A percentile compares a stretch with the other conserved stretches of the same genome.
These are phyloP conservation scores for Gobiocypris rarus DNA, from an alignment of 2,113 vertebrate species.

Conservation along the genomic window DNA sequence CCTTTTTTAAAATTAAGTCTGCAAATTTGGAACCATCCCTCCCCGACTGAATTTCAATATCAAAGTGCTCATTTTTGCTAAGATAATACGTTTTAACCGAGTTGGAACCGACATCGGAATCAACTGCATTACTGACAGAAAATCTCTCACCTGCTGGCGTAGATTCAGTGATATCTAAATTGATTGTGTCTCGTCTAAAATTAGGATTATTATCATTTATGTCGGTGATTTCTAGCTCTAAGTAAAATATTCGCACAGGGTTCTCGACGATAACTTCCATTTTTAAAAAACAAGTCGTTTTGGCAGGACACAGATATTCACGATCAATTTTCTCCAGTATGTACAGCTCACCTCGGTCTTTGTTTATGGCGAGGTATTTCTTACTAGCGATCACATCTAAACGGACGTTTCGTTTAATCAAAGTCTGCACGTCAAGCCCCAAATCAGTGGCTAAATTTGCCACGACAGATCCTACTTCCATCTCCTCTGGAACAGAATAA, in stretches of 20 bases:
- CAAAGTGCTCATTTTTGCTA: conserved; percentile 65
- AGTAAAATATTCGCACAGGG: conserved; percentile 54
- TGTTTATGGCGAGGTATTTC: conserved; percentile 68
- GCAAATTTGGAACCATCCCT: conserved; percentile 63
- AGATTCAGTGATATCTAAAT: conserved; percentile 55
- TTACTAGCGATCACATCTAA: conserved; percentile 52
- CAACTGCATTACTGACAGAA: conserved; percentile 55
- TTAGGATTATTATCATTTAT: conserved; percentile 59
- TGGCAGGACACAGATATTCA: conserved; percentile 57
- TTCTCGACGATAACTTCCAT: conserved; percentile 46
- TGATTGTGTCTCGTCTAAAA: conserved; percentile 47
- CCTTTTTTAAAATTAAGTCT: conserved; percentile 57
- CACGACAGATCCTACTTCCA: conserved; percentile 73
- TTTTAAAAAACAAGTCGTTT: conserved; percentile 53
- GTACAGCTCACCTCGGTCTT: conserved; percentile 50
- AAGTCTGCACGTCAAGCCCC: conserved; percentile 64
- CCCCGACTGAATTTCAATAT: conserved; percentile 66
- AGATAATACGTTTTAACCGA: conserved; percentile 56
- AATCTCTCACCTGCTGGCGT: conserved; percentile 50
- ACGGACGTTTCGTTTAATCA: conserved; percentile 58
- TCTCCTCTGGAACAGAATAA: conserved; percentile 74
- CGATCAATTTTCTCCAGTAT: conserved; percentile 53
- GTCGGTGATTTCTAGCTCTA: conserved; percentile 59
- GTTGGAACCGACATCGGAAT: conserved; percentile 55
- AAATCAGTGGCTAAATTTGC: conserved; percentile 75